Evolutionary conservation across 1,140 invertebrate genomes (phyloP).

Genomic region (Andrena cerasifolii): DNA sequence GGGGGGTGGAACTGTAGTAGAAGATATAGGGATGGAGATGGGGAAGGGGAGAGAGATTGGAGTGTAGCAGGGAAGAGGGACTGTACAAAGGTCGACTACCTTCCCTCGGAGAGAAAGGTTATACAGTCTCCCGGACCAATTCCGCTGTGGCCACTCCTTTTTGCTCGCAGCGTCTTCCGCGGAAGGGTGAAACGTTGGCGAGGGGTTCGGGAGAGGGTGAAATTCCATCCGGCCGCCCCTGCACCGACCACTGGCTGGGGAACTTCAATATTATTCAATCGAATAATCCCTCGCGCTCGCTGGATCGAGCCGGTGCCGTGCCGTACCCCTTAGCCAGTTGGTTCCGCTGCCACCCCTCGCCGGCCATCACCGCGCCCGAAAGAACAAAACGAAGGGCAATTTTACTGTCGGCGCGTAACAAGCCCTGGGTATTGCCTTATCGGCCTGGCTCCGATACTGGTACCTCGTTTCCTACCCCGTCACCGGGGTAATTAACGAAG

Average conservation of each 20-base stretch:
- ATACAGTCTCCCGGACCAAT: constrained; percentile 31
- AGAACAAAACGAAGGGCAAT: constrained; percentile 18
- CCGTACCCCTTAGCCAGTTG: not conserved
- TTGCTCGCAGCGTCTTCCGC: constrained; percentile 18
- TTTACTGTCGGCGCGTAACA: constrained; percentile 21
- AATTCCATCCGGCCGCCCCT: constrained; percentile 24
- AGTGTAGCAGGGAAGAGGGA: not conserved
- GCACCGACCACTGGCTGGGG: constrained; percentile 39
- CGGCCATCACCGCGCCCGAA: not conserved
- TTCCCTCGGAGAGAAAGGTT: constrained; percentile 23
- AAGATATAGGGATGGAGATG: too few relatives aligned
- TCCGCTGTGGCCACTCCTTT: constrained; percentile 22
- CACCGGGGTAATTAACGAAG: constrained; percentile 25
- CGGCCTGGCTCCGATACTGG: not conserved
- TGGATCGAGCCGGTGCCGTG: constrained; percentile 1
- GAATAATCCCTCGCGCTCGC: constrained; percentile 47
- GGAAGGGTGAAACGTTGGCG: constrained; percentile 2
- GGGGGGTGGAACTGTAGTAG: too few relatives aligned
- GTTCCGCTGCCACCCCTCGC: not conserved
- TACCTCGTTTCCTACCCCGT: not conserved
- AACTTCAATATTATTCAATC: constrained; percentile 60
- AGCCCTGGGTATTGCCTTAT: constrained; percentile 18
- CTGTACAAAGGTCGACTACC: constrained; percentile 38
- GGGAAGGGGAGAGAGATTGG: not conserved
- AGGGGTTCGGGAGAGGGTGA: not conserved